These are phyloP conservation scores for Bothrops alternatus DNA, from an alignment of 2,797 vertebrate genomes.

Conservation along the genomic window DNA sequence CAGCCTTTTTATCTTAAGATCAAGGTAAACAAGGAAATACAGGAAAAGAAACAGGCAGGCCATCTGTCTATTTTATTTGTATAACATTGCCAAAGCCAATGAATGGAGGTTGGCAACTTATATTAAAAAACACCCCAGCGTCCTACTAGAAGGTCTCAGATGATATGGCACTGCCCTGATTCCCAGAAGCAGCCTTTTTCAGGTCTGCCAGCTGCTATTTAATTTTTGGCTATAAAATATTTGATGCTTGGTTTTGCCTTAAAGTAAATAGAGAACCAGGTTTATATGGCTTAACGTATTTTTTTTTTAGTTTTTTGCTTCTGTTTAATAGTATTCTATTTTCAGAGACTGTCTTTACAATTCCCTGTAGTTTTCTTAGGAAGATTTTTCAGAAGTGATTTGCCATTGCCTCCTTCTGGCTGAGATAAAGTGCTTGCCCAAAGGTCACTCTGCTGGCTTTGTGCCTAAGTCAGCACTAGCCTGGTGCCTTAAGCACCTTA, in stretches of 20 bases:
- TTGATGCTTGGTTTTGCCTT: background rate
- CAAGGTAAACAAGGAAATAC: background rate
- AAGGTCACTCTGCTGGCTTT: background rate
- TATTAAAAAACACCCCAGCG: background rate
- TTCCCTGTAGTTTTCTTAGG: background rate
- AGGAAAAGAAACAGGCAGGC: background rate
- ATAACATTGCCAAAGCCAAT: background rate
- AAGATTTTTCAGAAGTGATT: background rate
- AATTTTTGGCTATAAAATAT: background rate
- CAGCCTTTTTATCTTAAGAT: background rate
- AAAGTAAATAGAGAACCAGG: background rate
- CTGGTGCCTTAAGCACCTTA: background rate
- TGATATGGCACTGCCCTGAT: background rate
- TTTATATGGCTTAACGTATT: background rate
- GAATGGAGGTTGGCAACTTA: background rate
- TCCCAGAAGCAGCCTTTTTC: background rate
- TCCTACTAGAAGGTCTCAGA: background rate
- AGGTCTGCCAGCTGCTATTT: background rate
- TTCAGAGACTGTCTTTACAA: background rate
- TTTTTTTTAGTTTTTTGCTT: background rate
- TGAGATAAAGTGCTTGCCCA: background rate
- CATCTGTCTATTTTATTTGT: background rate
- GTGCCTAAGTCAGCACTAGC: background rate
- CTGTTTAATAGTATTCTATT: background rate
- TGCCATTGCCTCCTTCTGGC: background rate